Evolutionary conservation across 2,888 invertebrate species (phyloP), one percentile per base, ranked within the genome.

Genomic region (Diabrotica balteata): DNA sequence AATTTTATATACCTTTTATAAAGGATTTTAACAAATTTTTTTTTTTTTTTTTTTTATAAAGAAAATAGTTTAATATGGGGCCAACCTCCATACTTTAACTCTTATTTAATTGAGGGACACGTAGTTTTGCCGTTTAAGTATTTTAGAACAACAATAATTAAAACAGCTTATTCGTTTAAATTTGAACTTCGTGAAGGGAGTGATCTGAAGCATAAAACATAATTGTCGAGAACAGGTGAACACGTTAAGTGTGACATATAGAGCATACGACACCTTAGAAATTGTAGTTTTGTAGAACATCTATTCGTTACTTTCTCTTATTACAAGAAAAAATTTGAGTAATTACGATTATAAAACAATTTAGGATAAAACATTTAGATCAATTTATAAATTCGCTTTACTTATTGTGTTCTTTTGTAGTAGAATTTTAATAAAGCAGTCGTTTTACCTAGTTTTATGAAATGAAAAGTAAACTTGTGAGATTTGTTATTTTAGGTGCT

Each of bases 231-330:
- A 70, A 65, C 68, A 68, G 66, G 68, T 62, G 73, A 70, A 65
- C 68, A 68, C 67, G 68, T 65, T 71, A 71, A 66, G 67, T 69
- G 71, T 62, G 71, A 67, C 73, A 73, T 71, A 61, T 73, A 70
- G 73, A 73, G 73, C 73, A 69, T 73, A 66, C 66, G 67, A 71
- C 67, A 67, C 68, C 64, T 57, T 68, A 66, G 68, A 71, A 73
- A 69, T 65, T 67, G 58, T 66, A 44, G 46, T 67, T 70, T 68
- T 67, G 60, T 65, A 68, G 72, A 64, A 59, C 67, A 70, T 63
- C 53, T 59, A 17, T 42, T 62, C 55, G 58, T 49, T 65, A 71
- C 73, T 73, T 73, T 73, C 73, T 66, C 65, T 64, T 59, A 66
- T 69, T 66, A 60, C 32, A 10, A 57, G 22, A 55, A 60, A 8